Conservation (phyloP, 2,113 vertebrate species). For the Thunnus maccoyii region DNA sequence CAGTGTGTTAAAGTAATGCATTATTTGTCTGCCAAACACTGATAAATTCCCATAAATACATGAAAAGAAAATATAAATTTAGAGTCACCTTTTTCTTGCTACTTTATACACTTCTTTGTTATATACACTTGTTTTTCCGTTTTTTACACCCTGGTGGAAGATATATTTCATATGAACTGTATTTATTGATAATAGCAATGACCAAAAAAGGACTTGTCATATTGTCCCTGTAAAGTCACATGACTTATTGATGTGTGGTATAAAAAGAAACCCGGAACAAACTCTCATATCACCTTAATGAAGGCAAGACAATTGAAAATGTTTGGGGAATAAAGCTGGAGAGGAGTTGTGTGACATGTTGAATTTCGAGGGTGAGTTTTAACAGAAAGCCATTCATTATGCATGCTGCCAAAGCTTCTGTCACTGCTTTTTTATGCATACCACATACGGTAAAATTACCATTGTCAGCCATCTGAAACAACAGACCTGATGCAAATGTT, state of each 20-base stretch:
- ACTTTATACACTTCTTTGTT: no score
- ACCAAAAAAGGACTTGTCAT: neutral
- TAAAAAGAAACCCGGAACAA: neutral
- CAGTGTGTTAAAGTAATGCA: no score
- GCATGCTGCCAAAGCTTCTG: slow-evolving; percentile 44
- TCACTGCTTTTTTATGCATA: slow-evolving; percentile 10
- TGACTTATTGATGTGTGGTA: no score
- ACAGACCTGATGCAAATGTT: neutral
- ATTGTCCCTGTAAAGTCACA: no score
- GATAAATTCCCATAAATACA: no score
- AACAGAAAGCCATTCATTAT: neutral
- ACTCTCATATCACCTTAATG: neutral
- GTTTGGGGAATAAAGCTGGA: neutral
- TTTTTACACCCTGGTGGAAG: no score
- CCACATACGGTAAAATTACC: neutral
- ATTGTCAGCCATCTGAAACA: neutral
- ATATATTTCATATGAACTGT: no score
- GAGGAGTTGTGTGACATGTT: neutral
- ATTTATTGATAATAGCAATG: no score
- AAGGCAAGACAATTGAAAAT: neutral
- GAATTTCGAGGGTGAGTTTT: neutral
- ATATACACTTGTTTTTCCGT: no score
- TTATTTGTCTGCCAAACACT: no score
- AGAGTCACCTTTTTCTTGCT: no score
- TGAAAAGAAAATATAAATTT: no score